A percentile compares a stretch with the other conserved stretches of the same genome.
Evolutionary conservation across 2,888 invertebrate genomes (phyloP).

Genomic region (Chromoteleia sp.): DNA sequence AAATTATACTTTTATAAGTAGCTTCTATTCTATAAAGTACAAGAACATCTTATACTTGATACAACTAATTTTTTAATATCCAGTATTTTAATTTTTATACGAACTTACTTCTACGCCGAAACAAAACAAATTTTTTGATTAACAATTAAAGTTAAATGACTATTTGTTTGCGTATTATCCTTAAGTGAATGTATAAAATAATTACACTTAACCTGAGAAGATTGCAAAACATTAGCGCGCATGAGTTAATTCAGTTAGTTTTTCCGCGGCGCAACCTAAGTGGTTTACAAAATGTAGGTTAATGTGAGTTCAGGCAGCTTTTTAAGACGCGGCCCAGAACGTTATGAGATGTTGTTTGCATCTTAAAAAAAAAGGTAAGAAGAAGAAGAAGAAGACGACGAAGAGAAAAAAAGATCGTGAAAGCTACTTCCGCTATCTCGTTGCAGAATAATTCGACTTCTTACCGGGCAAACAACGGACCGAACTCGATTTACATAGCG

Average conservation of each 20-base stretch:
- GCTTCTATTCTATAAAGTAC: no score
- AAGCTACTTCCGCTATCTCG: conserved; percentile 31
- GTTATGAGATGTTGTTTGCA: conserved; percentile 44
- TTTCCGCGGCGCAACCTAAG: conserved; percentile 52
- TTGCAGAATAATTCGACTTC: conserved; percentile 31
- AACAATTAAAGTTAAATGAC: conserved; percentile 1
- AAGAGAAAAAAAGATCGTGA: conserved; percentile 31
- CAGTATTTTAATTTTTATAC: no score
- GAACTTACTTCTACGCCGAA: no score
- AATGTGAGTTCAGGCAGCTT: conserved; percentile 64
- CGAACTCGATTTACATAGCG: conserved; percentile 40
- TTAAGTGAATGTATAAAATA: conserved; percentile 53
- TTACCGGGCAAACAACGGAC: conserved; percentile 8
- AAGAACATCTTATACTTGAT: no score
- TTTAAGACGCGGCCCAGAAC: conserved; percentile 54
- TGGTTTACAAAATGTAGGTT: conserved; percentile 68
- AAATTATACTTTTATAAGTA: no score
- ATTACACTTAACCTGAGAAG: conserved; percentile 53
- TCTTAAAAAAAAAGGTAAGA: conserved; percentile 6
- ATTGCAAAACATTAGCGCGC: conserved; percentile 65
- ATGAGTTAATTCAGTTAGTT: conserved; percentile 67
- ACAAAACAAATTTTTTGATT: no score
- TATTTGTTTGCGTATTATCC: conserved; percentile 46
- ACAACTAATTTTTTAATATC: no score
- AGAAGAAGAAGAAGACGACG: not conserved